Evolutionary conservation across 2,113 vertebrate species (phyloP).

Genomic region (Microcebus murinus): DNA sequence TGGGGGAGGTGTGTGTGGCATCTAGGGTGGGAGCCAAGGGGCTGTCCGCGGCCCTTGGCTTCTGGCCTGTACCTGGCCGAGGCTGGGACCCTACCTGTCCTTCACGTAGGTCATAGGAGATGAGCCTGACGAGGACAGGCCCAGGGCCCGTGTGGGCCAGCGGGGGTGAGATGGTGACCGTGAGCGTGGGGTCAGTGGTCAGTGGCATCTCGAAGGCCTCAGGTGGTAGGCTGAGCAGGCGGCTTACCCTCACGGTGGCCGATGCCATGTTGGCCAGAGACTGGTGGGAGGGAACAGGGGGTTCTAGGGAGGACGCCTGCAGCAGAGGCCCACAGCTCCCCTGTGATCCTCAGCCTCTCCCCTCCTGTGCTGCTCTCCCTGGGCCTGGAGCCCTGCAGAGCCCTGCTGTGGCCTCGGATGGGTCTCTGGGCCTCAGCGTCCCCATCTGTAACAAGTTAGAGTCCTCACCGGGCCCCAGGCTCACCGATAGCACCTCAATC

Average conservation of each 20-base stretch:
- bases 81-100: constrained; percentile 90
- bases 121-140: constrained; percentile 91
- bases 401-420: not conserved
- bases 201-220: constrained; percentile 90
- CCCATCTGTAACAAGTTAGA: not conserved
- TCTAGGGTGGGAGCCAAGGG: not conserved
- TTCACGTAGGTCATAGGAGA: constrained; percentile 92
- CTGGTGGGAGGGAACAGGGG: constrained; percentile 74
- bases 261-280: constrained; percentile 92
- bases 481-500: constrained; percentile 92
- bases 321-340: fast-evolving
- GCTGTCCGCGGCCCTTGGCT: not conserved
- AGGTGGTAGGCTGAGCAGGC: constrained; percentile 89
- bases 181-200: constrained; percentile 85
- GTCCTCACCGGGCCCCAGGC: not conserved
- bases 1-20: not conserved
- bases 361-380: not conserved
- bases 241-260: constrained; percentile 90
- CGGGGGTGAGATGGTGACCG: constrained; percentile 88
- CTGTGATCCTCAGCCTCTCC: fast-evolving
- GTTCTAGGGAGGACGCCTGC: not conserved
- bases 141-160: constrained; percentile 89
- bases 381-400: not conserved
- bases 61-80: constrained; percentile 88
- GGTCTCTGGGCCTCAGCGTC: not conserved